These are phyloP conservation scores for Arbacia lixula DNA, from an alignment of 53 echinoderm and acorn worm species.

Conservation along the genomic window DNA sequence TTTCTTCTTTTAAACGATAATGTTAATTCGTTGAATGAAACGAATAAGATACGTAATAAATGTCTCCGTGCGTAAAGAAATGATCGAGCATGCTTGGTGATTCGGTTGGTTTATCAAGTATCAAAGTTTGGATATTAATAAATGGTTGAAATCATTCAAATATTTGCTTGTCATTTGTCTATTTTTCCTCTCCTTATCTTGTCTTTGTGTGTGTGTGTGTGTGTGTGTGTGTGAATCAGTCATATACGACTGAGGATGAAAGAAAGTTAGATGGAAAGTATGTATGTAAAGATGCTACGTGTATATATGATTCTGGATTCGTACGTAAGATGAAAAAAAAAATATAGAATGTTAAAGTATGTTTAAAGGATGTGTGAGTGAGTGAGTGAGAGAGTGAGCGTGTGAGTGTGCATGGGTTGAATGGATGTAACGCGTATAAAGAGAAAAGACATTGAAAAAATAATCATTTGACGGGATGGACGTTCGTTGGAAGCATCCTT, in stretches of 20 bases:
- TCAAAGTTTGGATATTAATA: no score
- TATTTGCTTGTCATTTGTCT: neutral
- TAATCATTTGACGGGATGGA: constrained; percentile 5
- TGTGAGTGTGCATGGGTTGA: no score
- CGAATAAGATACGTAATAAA: no score
- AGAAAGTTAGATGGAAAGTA: neutral
- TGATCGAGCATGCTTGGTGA: no score
- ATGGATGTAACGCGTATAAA: neutral
- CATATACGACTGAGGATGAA: neutral
- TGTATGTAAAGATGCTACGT: no score
- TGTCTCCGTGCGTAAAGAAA: no score
- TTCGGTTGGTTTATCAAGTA: no score
- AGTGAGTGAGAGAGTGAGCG: neutral
- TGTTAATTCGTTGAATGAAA: no score
- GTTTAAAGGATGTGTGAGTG: neutral
- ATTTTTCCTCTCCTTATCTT: neutral
- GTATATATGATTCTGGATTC: no score
- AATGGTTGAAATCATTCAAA: no score
- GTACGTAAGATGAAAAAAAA: neutral
- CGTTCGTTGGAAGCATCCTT: constrained; percentile 30
- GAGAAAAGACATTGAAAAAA: neutral
- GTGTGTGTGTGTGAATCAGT: neutral
- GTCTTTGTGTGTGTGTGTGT: neutral
- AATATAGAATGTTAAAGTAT: neutral
- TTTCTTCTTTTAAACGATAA: no score